A percentile compares a stretch with the other conserved stretches of the same genome.
Conservation (phyloP, 2,797 vertebrate species). For the Sebastolobus alascanus region DNA sequence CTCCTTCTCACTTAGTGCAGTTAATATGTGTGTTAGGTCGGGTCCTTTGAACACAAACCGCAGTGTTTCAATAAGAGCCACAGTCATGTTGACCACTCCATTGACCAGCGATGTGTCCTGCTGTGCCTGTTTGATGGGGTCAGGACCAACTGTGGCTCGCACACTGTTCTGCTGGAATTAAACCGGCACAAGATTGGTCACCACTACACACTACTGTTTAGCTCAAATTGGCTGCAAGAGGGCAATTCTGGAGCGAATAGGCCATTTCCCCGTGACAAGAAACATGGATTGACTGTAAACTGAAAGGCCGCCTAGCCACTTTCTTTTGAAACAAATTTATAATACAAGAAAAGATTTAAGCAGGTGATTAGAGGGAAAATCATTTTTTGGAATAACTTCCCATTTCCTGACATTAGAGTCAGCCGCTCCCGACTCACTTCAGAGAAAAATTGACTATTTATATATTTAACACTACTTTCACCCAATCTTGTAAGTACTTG, state of each 20-base stretch:
- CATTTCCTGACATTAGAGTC: slow-evolving; percentile 49
- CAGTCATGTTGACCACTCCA: slow-evolving; percentile 72
- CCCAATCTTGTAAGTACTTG: slow-evolving; percentile 15
- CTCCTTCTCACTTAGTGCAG: slow-evolving; percentile 62
- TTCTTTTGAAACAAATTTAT: slow-evolving; percentile 43
- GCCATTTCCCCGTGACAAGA: slow-evolving; percentile 58
- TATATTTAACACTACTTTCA: slow-evolving; percentile 24
- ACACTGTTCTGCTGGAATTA: slow-evolving; percentile 73
- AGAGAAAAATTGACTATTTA: slow-evolving; percentile 21
- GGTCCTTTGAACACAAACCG: slow-evolving; percentile 60
- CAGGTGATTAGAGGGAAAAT: slow-evolving; percentile 48
- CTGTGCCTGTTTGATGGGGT: slow-evolving; percentile 80
- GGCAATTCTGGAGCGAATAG: slow-evolving; percentile 70
- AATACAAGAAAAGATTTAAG: slow-evolving; percentile 17
- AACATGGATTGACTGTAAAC: slow-evolving; percentile 37
- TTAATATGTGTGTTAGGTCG: slow-evolving; percentile 69
- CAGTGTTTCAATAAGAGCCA: slow-evolving; percentile 70
- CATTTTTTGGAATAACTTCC: slow-evolving; percentile 36
- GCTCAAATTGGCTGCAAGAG: slow-evolving; percentile 75
- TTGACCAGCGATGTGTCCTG: slow-evolving; percentile 69
- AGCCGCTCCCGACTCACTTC: slow-evolving; percentile 1
- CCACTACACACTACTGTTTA: slow-evolving; percentile 63
- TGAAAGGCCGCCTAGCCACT: slow-evolving; percentile 29
- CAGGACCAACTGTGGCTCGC: slow-evolving; percentile 70
- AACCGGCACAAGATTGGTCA: slow-evolving; percentile 67